Evolutionary conservation across 2,113 vertebrate genomes (phyloP).

Genomic region (Brachypteracias leptosomus): DNA sequence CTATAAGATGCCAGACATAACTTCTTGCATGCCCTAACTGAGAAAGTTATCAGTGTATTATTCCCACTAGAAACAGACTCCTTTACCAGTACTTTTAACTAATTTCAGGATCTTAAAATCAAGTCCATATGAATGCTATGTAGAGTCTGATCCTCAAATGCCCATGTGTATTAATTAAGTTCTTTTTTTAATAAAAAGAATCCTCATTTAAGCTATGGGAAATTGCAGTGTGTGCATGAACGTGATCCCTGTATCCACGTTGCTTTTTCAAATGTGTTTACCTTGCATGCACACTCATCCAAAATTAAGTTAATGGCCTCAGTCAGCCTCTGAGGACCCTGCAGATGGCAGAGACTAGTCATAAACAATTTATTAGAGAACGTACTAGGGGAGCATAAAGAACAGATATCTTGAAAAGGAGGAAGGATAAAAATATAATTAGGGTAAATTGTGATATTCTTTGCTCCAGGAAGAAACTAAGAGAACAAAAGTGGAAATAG

Average conservation of each 20-base stretch:
- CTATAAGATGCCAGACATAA: neutral
- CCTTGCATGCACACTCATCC: neutral
- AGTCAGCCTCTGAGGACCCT: neutral
- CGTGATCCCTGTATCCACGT: neutral
- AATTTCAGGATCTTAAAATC: constrained; percentile 45
- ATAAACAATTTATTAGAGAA: constrained; percentile 3
- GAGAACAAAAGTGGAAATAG: neutral
- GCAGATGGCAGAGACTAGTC: neutral
- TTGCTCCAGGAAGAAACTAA: neutral
- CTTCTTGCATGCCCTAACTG: neutral
- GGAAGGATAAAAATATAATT: neutral
- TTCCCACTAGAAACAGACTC: neutral
- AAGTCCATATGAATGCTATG: constrained; percentile 3
- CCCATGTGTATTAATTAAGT: constrained; percentile 57
- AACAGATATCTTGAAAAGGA: neutral
- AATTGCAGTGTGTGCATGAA: constrained; percentile 8
- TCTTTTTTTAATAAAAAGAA: constrained; percentile 40
- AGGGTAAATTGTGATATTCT: neutral
- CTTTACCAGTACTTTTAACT: neutral
- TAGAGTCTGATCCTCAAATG: constrained; percentile 16
- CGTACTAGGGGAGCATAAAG: neutral
- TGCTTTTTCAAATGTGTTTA: neutral
- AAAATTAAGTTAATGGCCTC: constrained; percentile 29
- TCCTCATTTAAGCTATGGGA: constrained; percentile 39
- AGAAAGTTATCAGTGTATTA: neutral